Conservation (phyloP, 2,113 vertebrate genomes). For the Naja naja region DNA sequence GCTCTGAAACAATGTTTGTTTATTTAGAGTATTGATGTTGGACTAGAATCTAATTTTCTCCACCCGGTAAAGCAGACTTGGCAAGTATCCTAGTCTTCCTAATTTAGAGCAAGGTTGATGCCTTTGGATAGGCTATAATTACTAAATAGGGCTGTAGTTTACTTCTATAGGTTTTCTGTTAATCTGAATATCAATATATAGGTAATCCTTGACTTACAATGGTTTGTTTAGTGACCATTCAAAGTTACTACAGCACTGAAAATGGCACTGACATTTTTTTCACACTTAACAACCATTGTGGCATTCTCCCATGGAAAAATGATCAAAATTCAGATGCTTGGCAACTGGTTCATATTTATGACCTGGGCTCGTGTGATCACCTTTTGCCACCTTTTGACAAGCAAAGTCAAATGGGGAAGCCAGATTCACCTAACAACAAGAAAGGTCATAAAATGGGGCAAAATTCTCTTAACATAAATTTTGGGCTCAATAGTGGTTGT, state of each 20-base stretch:
- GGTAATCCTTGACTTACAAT: neutral
- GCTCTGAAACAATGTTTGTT: neutral
- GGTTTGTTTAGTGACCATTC: neutral
- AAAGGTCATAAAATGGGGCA: neutral
- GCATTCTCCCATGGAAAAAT: neutral
- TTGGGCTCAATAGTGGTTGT: too few species aligned
- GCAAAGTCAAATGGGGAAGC: too few species aligned
- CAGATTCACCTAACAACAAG: too few species aligned
- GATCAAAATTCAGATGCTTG: neutral
- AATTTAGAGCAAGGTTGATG: neutral
- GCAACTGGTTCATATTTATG: neutral
- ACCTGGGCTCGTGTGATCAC: neutral
- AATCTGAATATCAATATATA: neutral
- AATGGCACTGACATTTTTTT: neutral
- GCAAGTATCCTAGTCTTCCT: neutral
- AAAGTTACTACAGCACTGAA: neutral
- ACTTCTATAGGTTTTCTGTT: neutral
- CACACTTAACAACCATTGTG: neutral
- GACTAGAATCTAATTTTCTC: neutral
- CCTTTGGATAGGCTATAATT: neutral
- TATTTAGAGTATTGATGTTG: neutral
- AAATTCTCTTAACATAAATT: neutral
- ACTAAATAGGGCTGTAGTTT: neutral
- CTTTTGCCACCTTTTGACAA: too few species aligned
- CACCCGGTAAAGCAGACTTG: neutral